Evolutionary conservation across 2,888 invertebrate species (phyloP).

Genomic region (Kryphioiulus occultus): DNA sequence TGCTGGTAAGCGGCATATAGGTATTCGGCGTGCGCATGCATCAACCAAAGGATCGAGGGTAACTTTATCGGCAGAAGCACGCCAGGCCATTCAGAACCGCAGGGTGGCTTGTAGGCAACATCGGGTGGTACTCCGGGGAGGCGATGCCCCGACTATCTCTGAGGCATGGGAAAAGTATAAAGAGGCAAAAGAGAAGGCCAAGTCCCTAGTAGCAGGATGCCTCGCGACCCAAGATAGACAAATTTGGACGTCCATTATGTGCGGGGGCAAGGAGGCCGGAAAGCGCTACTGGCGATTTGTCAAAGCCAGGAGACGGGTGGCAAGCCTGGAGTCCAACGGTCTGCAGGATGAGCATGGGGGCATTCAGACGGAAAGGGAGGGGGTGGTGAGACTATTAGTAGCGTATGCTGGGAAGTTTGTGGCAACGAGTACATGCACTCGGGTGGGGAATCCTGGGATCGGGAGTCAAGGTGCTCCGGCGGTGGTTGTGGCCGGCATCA

Average conservation of each 20-base stretch:
- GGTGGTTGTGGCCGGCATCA: background rate
- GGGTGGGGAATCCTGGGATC: too few species aligned
- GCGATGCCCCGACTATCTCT: background rate
- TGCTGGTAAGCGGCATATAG: background rate
- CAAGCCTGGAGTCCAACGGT: too few species aligned
- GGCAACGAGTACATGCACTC: too few species aligned
- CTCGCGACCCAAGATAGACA: background rate
- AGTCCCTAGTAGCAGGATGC: background rate
- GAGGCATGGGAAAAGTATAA: background rate
- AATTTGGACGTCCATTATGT: background rate
- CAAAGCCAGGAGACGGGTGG: background rate
- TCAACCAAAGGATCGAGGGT: background rate
- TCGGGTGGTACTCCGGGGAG: background rate
- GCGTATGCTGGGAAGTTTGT: background rate
- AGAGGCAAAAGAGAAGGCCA: background rate
- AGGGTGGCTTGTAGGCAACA: background rate
- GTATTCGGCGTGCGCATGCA: background rate
- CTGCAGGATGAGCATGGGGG: too few species aligned
- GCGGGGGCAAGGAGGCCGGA: background rate
- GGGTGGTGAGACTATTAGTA: background rate
- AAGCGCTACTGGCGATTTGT: background rate
- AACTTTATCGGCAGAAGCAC: background rate
- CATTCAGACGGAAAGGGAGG: too few species aligned
- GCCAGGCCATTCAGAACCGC: background rate
- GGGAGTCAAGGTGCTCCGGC: background rate